Evolutionary conservation across 2,888 invertebrate species (phyloP), one percentile per base, ranked within the genome.

Genomic region (Ophion slaviceki): DNA sequence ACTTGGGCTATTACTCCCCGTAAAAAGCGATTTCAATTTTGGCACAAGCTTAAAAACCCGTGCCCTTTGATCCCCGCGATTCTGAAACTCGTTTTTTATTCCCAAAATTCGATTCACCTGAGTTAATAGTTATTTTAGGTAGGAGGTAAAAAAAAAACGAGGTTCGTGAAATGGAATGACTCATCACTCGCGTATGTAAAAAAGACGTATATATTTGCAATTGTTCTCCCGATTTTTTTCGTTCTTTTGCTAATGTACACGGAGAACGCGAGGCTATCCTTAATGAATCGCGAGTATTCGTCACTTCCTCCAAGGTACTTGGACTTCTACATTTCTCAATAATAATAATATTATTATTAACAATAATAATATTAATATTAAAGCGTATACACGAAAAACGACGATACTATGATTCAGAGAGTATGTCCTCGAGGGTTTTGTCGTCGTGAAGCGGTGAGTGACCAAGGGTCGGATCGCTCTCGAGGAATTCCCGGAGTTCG

Each of bases 401-500:
- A 78, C 62, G 45, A 45, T 85, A 85, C 88, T 92, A 94, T 87
- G 94, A 94, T 80, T 94, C 94, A 2, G 94, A 94, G 10, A 94
- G 86, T 85, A 94, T 94, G 84, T 94, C 94, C 82, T 94, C 94
- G 62, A 94, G 89, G 7, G 94, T 94, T 86, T 94, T 94, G 62
- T 93, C 93, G 78, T 94, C 94, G 86, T 94, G 94, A 24, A 94
- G 90, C 7, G 94, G 91, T 89, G 95, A 95, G 80, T 95, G 95
- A 53, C 95, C 94, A 84, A 96, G 93, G 36, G 95, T 95, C 53
- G 95, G 95, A 89, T 96, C 96, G 92, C 96, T 96, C 92, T 96
- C 96, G 36, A 96, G 94, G 92, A 96, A 96, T 92, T 96, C 96
- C n/a, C 96, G 94, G 67, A 96, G 92, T 89, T 96, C 96, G 17